Conservation (phyloP, 2,888 invertebrate genomes). For the Meiosimyza decipiens region DNA sequence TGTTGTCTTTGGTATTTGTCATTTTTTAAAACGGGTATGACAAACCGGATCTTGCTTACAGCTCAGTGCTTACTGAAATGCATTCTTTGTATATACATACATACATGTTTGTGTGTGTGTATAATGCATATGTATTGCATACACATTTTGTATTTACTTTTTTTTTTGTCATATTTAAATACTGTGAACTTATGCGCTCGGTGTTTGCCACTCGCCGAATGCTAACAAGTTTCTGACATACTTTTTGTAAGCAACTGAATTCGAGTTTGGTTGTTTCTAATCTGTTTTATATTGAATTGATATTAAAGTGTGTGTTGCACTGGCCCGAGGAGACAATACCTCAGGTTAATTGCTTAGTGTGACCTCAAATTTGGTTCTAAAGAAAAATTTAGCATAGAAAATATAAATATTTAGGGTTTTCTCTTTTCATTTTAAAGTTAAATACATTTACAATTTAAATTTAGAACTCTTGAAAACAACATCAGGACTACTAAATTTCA, state of each 20-base stretch:
- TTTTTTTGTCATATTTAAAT: slow-evolving; percentile 19
- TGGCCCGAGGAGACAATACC: no score
- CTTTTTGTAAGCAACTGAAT: slow-evolving; percentile 15
- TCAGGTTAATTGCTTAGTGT: no score
- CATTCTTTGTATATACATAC: slow-evolving; percentile 7
- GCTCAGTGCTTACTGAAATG: slow-evolving; percentile 12
- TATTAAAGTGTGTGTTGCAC: no score
- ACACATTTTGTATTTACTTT: neutral
- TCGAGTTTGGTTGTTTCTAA: no score
- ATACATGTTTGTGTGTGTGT: neutral
- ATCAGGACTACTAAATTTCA: no score
- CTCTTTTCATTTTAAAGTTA: no score
- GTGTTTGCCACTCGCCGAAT: neutral
- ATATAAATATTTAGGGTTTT: no score
- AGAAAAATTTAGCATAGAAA: no score
- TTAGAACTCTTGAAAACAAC: no score
- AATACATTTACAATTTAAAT: no score
- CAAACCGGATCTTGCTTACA: slow-evolving; percentile 18
- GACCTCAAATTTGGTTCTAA: no score
- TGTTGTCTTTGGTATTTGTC: neutral
- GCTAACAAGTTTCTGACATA: slow-evolving; percentile 31
- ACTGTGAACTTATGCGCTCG: slow-evolving; percentile 9
- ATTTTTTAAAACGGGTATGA: neutral
- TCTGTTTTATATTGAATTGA: no score
- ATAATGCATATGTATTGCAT: neutral